Base-by-base conservation (phyloP, 2,888 invertebrate species). In the Prionchulus punctatus region DNA sequence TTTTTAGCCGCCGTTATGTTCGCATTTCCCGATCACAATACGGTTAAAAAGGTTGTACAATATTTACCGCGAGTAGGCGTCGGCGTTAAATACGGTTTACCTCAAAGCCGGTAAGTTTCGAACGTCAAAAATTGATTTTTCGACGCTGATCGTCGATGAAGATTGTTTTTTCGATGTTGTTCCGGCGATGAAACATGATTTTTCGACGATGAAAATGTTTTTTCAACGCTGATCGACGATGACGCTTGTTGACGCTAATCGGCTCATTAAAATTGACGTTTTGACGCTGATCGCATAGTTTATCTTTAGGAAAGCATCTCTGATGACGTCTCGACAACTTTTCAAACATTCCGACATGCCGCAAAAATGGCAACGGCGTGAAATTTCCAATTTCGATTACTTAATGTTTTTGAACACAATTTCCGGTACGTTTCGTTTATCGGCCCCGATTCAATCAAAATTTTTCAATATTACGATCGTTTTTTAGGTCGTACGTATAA, bases 331-430 rank as follows among this genome's bases (percentile, higher is more conserved):
- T 0, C 82, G 94, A 18, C 96, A 98, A 74, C 80, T 99, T 66
- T 99, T 96, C 87, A 83, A 94, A 68, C 88, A 91, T 77, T 96
- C 96, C 27, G 94, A 96, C 76, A 99, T 99, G 98, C 96, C 94
- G 51, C 91, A 92, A 76, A 89, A 92, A 75, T 98, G 98, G 98
- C 96, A 96, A 75, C 80, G 94, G 27, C 79, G 98, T 48, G 98
- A 99, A 76, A 96, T 99, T 67, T 92, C 94, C 60, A 99, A 99
- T 78, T 99, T 98, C 76, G 98, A 99, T 77, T 99, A 99, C 74
- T 81, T 99, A 66, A 99, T 99, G 96, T 99, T 98, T 79, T 82
- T 99, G 63, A 99, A 99, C 75, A 99, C 98, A 23, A 94, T 99
- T 63, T 96, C 98, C 59, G 92, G 87, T 86, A 69, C 79, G n/a